These are phyloP conservation scores for Lagria hirta DNA, from an alignment of 2,888 invertebrate species.

Conservation along the genomic window DNA sequence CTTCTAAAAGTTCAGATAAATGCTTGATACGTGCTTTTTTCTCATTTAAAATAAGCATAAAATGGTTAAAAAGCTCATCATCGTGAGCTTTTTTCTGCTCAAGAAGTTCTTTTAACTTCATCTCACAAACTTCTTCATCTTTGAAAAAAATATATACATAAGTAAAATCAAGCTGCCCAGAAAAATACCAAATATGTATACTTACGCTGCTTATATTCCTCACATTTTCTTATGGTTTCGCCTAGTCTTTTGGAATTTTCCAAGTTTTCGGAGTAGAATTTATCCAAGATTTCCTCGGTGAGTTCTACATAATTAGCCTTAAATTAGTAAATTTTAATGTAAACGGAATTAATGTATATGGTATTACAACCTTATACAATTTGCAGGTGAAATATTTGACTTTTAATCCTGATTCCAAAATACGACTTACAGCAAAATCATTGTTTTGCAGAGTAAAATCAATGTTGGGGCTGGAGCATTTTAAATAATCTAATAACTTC, in stretches of 20 bases:
- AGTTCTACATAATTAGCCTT: slow-evolving; percentile 30
- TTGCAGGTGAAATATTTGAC: slow-evolving; percentile 31
- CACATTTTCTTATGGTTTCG: slow-evolving; percentile 10
- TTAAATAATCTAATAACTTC: slow-evolving; percentile 26
- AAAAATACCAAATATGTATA: neutral
- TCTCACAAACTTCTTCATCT: slow-evolving; percentile 28
- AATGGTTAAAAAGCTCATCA: slow-evolving; percentile 42
- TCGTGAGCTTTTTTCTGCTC: slow-evolving; percentile 39
- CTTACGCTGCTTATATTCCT: slow-evolving; percentile 7
- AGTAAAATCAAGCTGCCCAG: neutral
- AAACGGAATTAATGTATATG: neutral
- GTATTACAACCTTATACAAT: slow-evolving; percentile 28
- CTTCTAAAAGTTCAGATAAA: slow-evolving; percentile 45
- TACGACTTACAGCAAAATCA: slow-evolving; percentile 30
- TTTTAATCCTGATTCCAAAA: slow-evolving; percentile 21
- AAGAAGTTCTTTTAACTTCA: slow-evolving; percentile 37
- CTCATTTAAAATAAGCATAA: slow-evolving; percentile 47
- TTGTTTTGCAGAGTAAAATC: slow-evolving; percentile 20
- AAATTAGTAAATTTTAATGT: slow-evolving; percentile 9
- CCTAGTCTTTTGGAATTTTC: slow-evolving; percentile 3
- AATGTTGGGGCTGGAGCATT: slow-evolving; percentile 1
- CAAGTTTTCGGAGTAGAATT: slow-evolving; percentile 18
- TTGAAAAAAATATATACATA: too few relatives aligned
- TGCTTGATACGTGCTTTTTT: slow-evolving; percentile 49
- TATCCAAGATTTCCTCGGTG: slow-evolving; percentile 30